These are phyloP conservation scores for Habrosyne pyritoides DNA, from an alignment of 2,888 invertebrate species.

Conservation along the genomic window DNA sequence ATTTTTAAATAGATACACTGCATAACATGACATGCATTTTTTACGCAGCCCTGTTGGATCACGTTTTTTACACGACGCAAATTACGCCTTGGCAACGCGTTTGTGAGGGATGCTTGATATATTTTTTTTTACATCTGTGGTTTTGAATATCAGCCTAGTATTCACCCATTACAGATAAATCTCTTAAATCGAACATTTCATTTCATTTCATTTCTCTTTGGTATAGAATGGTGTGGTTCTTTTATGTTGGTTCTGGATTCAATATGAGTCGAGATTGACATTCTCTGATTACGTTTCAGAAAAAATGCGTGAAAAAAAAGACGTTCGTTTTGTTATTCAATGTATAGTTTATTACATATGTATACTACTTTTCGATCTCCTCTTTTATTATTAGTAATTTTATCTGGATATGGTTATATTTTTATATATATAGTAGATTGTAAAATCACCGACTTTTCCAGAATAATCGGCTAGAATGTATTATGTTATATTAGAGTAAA, in stretches of 20 bases:
- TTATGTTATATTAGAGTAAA: too few relatives aligned
- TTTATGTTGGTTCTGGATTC: conserved; percentile 19
- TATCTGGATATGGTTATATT: too few relatives aligned
- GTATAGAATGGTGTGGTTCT: background rate
- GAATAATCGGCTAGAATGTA: too few relatives aligned
- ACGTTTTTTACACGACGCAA: too few relatives aligned
- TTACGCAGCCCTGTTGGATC: too few relatives aligned
- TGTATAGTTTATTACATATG: too few relatives aligned
- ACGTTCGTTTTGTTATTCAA: background rate
- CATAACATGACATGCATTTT: too few relatives aligned
- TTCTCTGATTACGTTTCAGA: conserved; percentile 45
- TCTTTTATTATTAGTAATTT: background rate
- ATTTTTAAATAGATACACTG: too few relatives aligned
- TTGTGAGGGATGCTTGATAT: background rate
- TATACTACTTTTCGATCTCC: too few relatives aligned
- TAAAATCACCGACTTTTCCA: too few relatives aligned
- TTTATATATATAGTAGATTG: too few relatives aligned
- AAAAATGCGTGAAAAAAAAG: conserved; percentile 24
- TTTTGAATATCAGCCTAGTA: background rate
- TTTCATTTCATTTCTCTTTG: background rate
- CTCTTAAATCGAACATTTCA: background rate
- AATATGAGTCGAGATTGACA: conserved; percentile 41
- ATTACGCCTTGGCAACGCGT: too few relatives aligned
- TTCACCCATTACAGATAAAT: background rate
- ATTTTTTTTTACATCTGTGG: background rate